Conservation (phyloP, 1,140 invertebrate species). For the Drosophila nigromelanica region DNA sequence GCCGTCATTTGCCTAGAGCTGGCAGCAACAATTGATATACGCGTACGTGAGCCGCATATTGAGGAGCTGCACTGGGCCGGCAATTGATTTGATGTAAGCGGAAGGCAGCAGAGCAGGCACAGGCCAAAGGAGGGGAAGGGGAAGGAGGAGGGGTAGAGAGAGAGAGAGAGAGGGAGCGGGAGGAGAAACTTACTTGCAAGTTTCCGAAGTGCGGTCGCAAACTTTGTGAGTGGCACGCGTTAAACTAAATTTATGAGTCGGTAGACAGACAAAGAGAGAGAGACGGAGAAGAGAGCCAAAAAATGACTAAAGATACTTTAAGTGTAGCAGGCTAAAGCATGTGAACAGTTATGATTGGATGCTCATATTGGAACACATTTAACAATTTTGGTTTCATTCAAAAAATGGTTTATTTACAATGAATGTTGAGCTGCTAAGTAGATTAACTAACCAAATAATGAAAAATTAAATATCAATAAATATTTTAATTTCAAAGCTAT, state of each 20-base stretch:
- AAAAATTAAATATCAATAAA: no score
- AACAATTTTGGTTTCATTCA: no score
- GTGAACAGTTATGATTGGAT: background rate
- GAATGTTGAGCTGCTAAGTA: no score
- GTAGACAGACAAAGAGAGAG: background rate
- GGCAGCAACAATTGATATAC: slow-evolving; percentile 78
- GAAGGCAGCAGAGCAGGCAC: slow-evolving; percentile 17
- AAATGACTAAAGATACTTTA: slow-evolving; percentile 22
- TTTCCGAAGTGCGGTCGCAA: slow-evolving; percentile 45
- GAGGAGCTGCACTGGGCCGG: slow-evolving; percentile 32
- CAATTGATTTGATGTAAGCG: slow-evolving; percentile 60
- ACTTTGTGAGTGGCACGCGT: slow-evolving; percentile 50
- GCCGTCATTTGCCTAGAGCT: slow-evolving; percentile 68
- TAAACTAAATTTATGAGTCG: slow-evolving; percentile 40
- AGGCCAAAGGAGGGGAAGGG: no score
- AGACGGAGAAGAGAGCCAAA: background rate
- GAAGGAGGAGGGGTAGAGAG: background rate
- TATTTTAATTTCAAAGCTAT: no score
- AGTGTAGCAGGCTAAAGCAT: slow-evolving; percentile 9
- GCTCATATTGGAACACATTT: background rate
- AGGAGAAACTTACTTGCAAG: slow-evolving; percentile 26
- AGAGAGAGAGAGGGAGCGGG: background rate
- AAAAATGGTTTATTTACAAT: no score
- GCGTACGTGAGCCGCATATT: slow-evolving; percentile 68
- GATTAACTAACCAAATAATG: no score